These are phyloP conservation scores for Calephelis nemesis DNA, from an alignment of 1,140 invertebrate genomes.

Conservation along the genomic window DNA sequence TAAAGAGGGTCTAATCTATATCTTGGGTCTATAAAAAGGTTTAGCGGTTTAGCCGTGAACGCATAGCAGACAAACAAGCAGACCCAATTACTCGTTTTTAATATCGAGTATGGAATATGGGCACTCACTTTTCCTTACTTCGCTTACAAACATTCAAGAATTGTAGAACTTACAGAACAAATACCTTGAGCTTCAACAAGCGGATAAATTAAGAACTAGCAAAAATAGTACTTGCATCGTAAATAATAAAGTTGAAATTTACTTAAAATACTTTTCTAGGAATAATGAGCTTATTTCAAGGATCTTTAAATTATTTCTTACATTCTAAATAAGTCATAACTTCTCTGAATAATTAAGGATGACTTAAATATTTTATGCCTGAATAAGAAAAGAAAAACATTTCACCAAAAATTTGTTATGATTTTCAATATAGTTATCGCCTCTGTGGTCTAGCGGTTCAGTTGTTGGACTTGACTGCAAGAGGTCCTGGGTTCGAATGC, in stretches of 20 bases:
- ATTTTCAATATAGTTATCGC: too few relatives aligned
- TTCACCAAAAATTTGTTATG: background rate
- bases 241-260: background rate
- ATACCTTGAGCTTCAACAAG: slow-evolving; percentile 4
- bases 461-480: too few relatives aligned
- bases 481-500: too few relatives aligned
- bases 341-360: background rate
- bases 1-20: too few relatives aligned
- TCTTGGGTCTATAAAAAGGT: too few relatives aligned
- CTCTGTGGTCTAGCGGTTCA: too few relatives aligned
- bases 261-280: background rate
- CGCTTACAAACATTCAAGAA: slow-evolving; percentile 1
- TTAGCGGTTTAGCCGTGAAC: too few relatives aligned
- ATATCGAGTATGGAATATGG: too few relatives aligned
- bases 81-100: too few relatives aligned
- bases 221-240: background rate
- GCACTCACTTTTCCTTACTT: background rate
- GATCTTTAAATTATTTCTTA: slow-evolving; percentile 1
- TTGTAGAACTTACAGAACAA: slow-evolving; percentile 3
- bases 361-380: background rate
- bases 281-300: background rate
- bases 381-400: background rate
- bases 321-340: background rate
- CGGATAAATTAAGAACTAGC: background rate
- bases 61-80: too few relatives aligned